These are phyloP conservation scores for Eonycteris spelaea DNA, from an alignment of 2,113 vertebrate genomes.

Conservation along the genomic window DNA sequence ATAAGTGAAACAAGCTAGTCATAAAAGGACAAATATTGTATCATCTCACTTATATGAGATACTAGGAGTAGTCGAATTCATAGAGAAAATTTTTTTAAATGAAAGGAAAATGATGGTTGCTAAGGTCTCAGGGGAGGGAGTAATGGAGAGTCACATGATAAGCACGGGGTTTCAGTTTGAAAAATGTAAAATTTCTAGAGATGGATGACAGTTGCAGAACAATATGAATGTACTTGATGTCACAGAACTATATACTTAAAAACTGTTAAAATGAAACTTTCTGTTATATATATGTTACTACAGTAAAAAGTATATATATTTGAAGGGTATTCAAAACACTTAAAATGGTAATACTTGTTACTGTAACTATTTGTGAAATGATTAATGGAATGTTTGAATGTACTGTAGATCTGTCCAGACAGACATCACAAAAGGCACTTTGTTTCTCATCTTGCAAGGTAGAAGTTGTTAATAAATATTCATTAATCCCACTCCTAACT, in stretches of 20 bases:
- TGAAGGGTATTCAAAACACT: slow-evolving; percentile 12
- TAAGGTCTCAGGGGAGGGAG: background rate
- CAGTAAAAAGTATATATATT: background rate
- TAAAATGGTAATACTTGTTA: slow-evolving; percentile 23
- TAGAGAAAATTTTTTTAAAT: background rate
- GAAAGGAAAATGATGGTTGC: background rate
- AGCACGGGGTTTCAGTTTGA: background rate
- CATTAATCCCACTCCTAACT: background rate
- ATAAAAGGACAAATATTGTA: background rate
- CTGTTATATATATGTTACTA: background rate
- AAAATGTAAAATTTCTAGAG: background rate
- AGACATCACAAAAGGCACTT: slow-evolving; percentile 18
- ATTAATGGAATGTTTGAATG: background rate
- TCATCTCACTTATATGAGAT: background rate
- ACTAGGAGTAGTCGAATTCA: background rate
- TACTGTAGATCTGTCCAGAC: slow-evolving; percentile 16
- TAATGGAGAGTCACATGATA: background rate
- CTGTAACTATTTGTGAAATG: slow-evolving; percentile 2
- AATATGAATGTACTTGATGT: background rate
- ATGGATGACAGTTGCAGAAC: background rate
- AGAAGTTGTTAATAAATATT: slow-evolving; percentile 45
- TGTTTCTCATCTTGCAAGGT: slow-evolving; percentile 12
- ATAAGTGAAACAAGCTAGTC: background rate
- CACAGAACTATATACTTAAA: background rate
- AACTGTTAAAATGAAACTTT: background rate